Conservation (phyloP, 1,140 invertebrate genomes). For the Drosophila sp. region DNA sequence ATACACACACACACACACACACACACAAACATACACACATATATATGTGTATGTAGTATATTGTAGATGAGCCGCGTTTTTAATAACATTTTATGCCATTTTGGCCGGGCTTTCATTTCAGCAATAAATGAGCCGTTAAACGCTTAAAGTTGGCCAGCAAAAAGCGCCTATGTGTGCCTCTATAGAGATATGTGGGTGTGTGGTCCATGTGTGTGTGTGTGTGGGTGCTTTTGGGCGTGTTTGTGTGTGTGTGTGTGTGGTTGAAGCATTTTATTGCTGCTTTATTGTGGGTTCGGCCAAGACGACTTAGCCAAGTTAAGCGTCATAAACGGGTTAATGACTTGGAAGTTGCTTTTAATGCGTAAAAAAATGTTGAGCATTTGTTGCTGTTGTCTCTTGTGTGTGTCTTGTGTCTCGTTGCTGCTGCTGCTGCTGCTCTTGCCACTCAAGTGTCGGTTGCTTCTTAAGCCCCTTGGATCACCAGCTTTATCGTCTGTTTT, state of each 20-base stretch:
- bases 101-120: constrained; percentile 13
- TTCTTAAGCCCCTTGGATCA: constrained; percentile 30
- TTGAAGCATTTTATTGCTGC: constrained; percentile 70
- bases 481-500: constrained; percentile 41
- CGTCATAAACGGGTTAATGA: constrained; percentile 80
- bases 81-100: constrained; percentile 72
- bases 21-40: neutral
- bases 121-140: constrained; percentile 81
- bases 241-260: constrained; percentile 40
- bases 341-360: constrained; percentile 80
- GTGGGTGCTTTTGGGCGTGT: neutral
- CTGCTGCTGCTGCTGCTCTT: constrained; percentile 3
- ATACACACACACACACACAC: neutral
- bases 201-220: constrained; percentile 25
- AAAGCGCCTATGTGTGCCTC: constrained; percentile 13
- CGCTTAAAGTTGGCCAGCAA: constrained; percentile 61
- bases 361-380: constrained; percentile 51
- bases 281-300: constrained; percentile 66
- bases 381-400: constrained; percentile 21
- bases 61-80: constrained; percentile 44
- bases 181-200: constrained; percentile 14
- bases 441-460: constrained; percentile 41
- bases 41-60: constrained; percentile 21
- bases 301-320: constrained; percentile 70
- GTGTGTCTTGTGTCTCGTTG: neutral